Conservation (phyloP, 2,113 vertebrate species). For the Coptodon rendalli region DNA sequence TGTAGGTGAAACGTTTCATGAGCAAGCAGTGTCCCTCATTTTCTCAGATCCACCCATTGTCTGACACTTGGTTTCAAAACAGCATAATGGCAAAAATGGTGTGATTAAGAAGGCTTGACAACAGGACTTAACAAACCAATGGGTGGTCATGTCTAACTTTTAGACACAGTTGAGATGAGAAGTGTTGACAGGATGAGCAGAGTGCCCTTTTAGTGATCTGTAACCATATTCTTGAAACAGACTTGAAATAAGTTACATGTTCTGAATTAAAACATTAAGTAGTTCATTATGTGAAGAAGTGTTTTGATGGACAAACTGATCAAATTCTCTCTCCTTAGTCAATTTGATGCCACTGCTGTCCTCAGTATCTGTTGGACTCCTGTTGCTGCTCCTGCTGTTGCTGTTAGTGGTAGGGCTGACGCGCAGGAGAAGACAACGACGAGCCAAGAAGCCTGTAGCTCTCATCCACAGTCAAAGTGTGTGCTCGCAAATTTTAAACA, state of each 20-base stretch:
- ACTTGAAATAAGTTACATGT: not conserved
- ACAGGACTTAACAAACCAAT: not conserved
- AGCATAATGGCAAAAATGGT: not conserved
- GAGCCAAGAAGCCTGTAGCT: not conserved
- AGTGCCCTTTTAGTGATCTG: not conserved
- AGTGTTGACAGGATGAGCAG: not conserved
- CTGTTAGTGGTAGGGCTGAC: not conserved
- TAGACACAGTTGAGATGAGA: not conserved
- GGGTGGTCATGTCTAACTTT: not conserved
- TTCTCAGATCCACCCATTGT: not conserved
- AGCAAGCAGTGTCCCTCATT: not conserved
- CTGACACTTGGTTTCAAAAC: not conserved
- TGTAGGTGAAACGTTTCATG: not conserved
- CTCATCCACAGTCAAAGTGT: not conserved
- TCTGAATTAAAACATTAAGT: not conserved
- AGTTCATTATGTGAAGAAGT: not conserved
- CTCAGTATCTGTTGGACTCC: not conserved
- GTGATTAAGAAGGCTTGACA: not conserved
- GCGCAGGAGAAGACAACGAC: not conserved
- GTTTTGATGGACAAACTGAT: not conserved
- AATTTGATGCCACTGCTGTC: not conserved
- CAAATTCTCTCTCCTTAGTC: not conserved
- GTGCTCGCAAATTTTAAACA: not conserved
- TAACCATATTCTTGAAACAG: not conserved
- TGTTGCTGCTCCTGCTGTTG: constrained; percentile 1